Conservation (phyloP, 2,797 vertebrate genomes). For the Notoglanidium macrostoma region DNA sequence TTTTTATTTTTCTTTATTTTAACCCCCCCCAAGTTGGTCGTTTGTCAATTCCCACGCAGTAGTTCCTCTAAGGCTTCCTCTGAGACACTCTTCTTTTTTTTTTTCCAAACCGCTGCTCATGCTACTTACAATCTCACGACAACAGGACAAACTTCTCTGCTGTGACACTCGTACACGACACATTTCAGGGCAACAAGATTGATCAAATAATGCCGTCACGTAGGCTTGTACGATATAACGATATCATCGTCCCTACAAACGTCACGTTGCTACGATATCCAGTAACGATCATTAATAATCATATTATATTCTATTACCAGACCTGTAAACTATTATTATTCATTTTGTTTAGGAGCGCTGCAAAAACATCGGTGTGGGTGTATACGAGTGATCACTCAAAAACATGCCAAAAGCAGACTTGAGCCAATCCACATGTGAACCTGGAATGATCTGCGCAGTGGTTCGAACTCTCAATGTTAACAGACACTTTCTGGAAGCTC, state of each 20-base stretch:
- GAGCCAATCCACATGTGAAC: background rate
- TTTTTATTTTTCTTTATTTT: background rate
- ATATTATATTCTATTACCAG: background rate
- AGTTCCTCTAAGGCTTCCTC: background rate
- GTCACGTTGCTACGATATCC: background rate
- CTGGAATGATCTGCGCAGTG: background rate
- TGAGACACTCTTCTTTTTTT: background rate
- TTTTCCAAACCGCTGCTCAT: background rate
- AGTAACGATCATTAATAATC: background rate
- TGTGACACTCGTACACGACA: background rate
- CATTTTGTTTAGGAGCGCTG: background rate
- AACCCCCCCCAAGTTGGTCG: background rate
- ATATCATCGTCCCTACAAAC: background rate
- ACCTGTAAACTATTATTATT: background rate
- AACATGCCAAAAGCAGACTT: background rate
- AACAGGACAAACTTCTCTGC: background rate
- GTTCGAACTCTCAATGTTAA: background rate
- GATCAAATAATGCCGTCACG: background rate
- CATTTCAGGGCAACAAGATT: background rate
- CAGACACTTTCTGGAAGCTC: background rate
- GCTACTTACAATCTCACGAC: background rate
- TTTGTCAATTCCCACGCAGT: background rate
- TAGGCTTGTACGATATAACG: background rate
- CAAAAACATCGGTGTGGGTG: background rate
- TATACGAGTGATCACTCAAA: background rate